Percentiles rank a stretch among this genome's conserved stretches.
Conservation (phyloP, 2,888 invertebrate genomes). For the Lobophora halterata region DNA sequence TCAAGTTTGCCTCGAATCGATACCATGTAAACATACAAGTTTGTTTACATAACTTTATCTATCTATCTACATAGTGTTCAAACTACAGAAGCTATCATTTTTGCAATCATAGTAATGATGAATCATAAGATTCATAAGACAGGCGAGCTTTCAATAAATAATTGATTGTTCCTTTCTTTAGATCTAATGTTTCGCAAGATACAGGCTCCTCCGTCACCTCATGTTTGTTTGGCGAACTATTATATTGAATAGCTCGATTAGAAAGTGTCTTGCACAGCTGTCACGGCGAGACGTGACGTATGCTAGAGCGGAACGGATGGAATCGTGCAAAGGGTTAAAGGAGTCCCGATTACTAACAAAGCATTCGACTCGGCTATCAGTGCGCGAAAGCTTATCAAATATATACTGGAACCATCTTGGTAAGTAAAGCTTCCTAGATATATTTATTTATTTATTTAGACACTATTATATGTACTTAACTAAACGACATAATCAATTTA, state of each 20-base stretch:
- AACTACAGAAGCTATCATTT: constrained; percentile 34
- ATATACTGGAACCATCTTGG: too few relatives aligned
- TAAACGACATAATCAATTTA: too few relatives aligned
- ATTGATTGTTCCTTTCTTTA: constrained; percentile 62
- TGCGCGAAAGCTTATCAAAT: constrained; percentile 53
- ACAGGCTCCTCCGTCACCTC: constrained; percentile 51
- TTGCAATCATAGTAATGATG: constrained; percentile 46
- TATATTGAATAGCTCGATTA: constrained; percentile 70
- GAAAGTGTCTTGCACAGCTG: constrained; percentile 74
- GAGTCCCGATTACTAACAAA: constrained; percentile 66
- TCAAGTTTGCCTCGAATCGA: constrained; percentile 60
- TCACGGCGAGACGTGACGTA: constrained; percentile 73
- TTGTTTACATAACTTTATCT: constrained; percentile 46
- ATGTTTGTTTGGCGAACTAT: constrained; percentile 57
- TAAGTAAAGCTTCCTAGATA: too few relatives aligned
- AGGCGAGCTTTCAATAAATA: too few relatives aligned
- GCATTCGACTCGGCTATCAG: constrained; percentile 64
- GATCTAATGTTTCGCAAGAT: constrained; percentile 69
- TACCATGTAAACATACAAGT: constrained; percentile 50
- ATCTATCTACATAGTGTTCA: constrained; percentile 30
- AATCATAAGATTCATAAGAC: too few relatives aligned
- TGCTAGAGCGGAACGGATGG: constrained; percentile 75
- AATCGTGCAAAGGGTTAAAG: constrained; percentile 69
- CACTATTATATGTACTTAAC: too few relatives aligned
- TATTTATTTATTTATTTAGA: too few relatives aligned